Conservation (phyloP, 2,888 invertebrate species). For the Leptinotarsa juncta region DNA sequence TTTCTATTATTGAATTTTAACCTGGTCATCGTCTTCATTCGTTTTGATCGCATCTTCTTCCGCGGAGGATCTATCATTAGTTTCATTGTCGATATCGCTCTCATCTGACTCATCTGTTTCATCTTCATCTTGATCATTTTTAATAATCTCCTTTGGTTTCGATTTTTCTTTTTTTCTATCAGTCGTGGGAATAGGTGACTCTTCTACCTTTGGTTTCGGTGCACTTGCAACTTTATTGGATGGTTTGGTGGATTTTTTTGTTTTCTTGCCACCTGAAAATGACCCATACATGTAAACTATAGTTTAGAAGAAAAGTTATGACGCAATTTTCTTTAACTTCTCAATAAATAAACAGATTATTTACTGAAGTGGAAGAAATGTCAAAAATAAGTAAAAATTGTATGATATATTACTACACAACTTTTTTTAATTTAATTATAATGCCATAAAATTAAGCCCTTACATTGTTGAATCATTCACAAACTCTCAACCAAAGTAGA, state of each 20-base stretch:
- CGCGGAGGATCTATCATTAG: slow-evolving; percentile 63
- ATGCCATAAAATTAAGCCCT: too few relatives aligned
- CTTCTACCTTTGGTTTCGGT: slow-evolving; percentile 57
- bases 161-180: slow-evolving; percentile 52
- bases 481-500: too few relatives aligned
- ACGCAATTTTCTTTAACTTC: background rate
- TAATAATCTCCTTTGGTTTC: slow-evolving; percentile 47
- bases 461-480: too few relatives aligned
- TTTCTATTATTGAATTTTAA: slow-evolving; percentile 34
- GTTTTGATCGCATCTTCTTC: slow-evolving; percentile 59
- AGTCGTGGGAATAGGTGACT: slow-evolving; percentile 49
- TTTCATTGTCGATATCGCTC: slow-evolving; percentile 68
- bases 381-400: too few relatives aligned
- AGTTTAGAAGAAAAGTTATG: background rate
- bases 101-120: slow-evolving; percentile 65
- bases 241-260: slow-evolving; percentile 69
- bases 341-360: background rate
- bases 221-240: slow-evolving; percentile 32
- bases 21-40: slow-evolving; percentile 64
- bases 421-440: too few relatives aligned
- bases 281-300: background rate
- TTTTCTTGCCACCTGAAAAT: slow-evolving; percentile 68
- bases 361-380: too few relatives aligned
- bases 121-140: slow-evolving; percentile 48
- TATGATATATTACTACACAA: background rate